Evolutionary conservation across 2,797 vertebrate species (phyloP).

Genomic region (Psittacula derbiana): DNA sequence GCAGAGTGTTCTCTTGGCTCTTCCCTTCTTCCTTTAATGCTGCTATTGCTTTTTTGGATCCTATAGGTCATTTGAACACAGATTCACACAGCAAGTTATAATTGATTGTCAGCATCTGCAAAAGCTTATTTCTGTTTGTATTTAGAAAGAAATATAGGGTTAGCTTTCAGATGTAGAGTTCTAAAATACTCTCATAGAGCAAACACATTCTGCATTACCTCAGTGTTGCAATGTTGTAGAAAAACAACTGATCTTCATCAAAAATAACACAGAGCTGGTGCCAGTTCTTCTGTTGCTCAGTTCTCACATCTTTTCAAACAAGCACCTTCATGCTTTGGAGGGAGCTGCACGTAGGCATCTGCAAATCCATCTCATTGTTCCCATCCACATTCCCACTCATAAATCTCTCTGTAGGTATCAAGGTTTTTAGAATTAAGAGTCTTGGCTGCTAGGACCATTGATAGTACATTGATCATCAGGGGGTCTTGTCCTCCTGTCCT

Average conservation of each 20-base stretch:
- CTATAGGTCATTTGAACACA: not conserved
- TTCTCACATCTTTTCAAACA: not conserved
- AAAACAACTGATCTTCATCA: constrained; percentile 33
- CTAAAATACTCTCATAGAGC: not conserved
- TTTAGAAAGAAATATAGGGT: not conserved
- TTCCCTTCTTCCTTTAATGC: not conserved
- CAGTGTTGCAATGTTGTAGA: not conserved
- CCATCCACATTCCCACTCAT: not conserved
- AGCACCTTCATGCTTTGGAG: constrained; percentile 31
- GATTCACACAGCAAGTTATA: not conserved
- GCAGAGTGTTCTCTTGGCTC: not conserved
- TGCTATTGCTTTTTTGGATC: not conserved
- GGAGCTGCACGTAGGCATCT: not conserved
- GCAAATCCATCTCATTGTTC: not conserved
- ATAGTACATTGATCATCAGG: rapidly evolving
- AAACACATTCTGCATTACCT: constrained; percentile 9
- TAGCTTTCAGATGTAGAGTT: not conserved
- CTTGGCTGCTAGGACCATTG: not conserved
- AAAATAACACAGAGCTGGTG: not conserved
- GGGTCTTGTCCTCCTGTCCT: not conserved
- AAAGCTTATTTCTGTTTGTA: not conserved
- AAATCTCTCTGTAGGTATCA: not conserved
- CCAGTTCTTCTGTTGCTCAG: not conserved
- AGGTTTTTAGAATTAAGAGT: not conserved
- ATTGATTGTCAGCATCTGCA: not conserved